phyloP scores from a whole-genome alignment of 2,888 invertebrate genomes.

The Pyrochroa serraticornis region DNA sequence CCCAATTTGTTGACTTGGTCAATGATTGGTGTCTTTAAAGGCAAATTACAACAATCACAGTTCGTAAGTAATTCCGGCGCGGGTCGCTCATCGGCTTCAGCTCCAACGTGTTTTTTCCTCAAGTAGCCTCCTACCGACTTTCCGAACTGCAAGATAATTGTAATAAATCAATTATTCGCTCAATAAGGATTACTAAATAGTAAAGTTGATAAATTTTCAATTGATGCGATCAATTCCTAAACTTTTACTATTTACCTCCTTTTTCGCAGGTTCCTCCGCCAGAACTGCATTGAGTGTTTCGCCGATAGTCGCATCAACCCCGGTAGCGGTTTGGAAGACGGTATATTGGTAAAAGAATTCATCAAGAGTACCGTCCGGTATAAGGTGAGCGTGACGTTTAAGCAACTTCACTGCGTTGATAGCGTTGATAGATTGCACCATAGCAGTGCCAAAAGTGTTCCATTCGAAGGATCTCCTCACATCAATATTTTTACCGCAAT shows the following conservation, averaged over 20 bases:
- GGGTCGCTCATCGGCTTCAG: constrained; percentile 14
- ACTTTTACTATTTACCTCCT: constrained; percentile 3
- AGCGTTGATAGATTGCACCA: constrained; percentile 68
- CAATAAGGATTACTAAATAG: background rate
- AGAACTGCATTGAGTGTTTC: background rate
- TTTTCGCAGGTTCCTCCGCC: background rate
- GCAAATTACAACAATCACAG: constrained; percentile 49
- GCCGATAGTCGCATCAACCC: constrained; percentile 51
- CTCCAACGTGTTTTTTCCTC: constrained; percentile 40
- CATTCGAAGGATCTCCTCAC: constrained; percentile 63
- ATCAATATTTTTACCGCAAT: constrained; percentile 63
- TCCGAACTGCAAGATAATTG: too few relatives aligned
- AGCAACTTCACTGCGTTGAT: constrained; percentile 64
- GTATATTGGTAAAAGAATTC: constrained; percentile 67
- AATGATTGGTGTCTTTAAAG: constrained; percentile 44
- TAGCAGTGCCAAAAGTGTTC: constrained; percentile 65
- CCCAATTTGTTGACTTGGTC: constrained; percentile 40
- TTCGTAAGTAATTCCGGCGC: constrained; percentile 23
- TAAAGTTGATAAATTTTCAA: background rate
- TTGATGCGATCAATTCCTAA: background rate
- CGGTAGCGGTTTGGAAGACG: constrained; percentile 57
- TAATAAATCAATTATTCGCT: constrained; percentile 48
- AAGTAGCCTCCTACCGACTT: constrained; percentile 45
- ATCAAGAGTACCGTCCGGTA: constrained; percentile 65
- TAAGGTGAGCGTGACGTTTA: constrained; percentile 61